phyloP scores from a whole-genome alignment of 2,888 invertebrate genomes.

The Caenorhabditis plicata region DNA sequence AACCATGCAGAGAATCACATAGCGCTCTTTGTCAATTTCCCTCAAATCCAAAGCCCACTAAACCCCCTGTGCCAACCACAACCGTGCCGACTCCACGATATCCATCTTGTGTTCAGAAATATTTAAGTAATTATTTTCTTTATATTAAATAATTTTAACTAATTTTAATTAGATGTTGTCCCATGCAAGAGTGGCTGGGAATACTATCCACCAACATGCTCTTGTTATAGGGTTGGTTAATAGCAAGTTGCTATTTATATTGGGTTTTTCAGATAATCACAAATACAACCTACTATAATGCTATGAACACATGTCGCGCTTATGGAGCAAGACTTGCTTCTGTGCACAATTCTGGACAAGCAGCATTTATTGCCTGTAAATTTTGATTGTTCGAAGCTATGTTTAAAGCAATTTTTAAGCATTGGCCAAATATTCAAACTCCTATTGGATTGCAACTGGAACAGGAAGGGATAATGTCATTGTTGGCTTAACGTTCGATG shows the following conservation, averaged over 20 bases:
- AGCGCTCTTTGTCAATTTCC: slow-evolving; percentile 25
- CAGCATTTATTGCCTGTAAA: slow-evolving; percentile 23
- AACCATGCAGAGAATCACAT: slow-evolving; percentile 22
- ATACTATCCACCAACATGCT: slow-evolving; percentile 30
- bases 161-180: slow-evolving; percentile 14
- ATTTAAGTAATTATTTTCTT: slow-evolving; percentile 20
- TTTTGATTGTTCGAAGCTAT: not conserved
- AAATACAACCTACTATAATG: slow-evolving; percentile 28
- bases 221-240: slow-evolving; percentile 14
- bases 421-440: slow-evolving; percentile 10
- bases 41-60: slow-evolving; percentile 1
- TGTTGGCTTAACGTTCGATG: slow-evolving; percentile 23
- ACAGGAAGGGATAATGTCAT: slow-evolving; percentile 26
- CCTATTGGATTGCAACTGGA: slow-evolving; percentile 16
- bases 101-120: slow-evolving; percentile 31
- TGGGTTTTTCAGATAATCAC: slow-evolving; percentile 16
- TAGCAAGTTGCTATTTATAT: not conserved
- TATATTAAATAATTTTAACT: not conserved
- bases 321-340: slow-evolving; percentile 25
- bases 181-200: slow-evolving; percentile 31
- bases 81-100: slow-evolving; percentile 4
- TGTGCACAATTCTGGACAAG: slow-evolving; percentile 24
- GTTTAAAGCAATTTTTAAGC: slow-evolving; percentile 5
- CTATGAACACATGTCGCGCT: slow-evolving; percentile 28
- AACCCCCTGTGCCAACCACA: not conserved